Conservation (phyloP, 2,113 vertebrate species). For the Oryzias melastigma region DNA sequence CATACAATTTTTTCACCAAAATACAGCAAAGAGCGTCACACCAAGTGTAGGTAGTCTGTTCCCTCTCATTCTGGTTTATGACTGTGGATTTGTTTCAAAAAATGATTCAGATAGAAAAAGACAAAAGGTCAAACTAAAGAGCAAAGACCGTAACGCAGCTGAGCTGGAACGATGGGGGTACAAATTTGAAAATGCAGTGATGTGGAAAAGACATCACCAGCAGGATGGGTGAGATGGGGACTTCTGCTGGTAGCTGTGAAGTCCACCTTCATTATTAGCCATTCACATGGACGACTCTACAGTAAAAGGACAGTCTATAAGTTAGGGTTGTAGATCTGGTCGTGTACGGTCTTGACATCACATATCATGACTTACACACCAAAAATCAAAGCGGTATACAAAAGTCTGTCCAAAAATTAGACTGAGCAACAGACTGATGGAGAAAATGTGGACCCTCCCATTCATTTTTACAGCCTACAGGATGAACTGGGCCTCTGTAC, state of each 20-base stretch:
- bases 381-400: conserved; percentile 15
- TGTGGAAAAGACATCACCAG: conserved; percentile 54
- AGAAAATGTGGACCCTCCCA: conserved; percentile 40
- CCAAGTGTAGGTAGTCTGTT: too few species aligned
- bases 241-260: background rate
- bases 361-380: conserved; percentile 14
- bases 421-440: conserved; percentile 34
- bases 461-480: conserved; percentile 64
- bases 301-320: conserved; percentile 45
- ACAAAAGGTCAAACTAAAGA: conserved; percentile 19
- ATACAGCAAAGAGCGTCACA: too few species aligned
- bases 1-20: too few species aligned
- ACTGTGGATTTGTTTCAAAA: conserved; percentile 22
- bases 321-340: conserved; percentile 40
- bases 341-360: background rate
- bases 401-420: conserved; percentile 7
- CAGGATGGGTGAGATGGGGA: conserved; percentile 17
- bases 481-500: conserved; percentile 69
- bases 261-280: conserved; percentile 24
- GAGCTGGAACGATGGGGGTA: conserved; percentile 35
- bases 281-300: conserved; percentile 35
- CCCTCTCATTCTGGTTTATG: conserved; percentile 4
- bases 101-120: conserved; percentile 3
- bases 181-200: conserved; percentile 37
- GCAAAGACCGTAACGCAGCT: conserved; percentile 48